Evolutionary conservation across 1,140 invertebrate genomes (phyloP).

Genomic region (Hirudo medicinalis): DNA sequence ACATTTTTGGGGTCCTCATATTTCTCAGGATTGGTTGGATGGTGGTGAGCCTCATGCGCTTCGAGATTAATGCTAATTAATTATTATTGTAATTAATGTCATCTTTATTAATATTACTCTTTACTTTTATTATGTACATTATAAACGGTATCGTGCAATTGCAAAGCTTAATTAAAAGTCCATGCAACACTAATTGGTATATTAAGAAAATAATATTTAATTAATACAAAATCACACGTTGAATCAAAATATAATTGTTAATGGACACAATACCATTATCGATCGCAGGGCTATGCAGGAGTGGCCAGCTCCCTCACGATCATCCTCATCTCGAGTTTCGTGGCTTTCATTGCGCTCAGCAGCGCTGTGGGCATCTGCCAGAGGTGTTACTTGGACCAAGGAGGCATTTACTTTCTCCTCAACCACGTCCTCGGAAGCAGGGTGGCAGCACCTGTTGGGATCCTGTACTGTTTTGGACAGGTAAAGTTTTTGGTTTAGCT

Average conservation of each 20-base stretch:
- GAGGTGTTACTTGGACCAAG: conserved; percentile 72
- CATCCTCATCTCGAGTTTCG: conserved; percentile 70
- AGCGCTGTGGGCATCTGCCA: conserved; percentile 91
- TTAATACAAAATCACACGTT: too few species aligned
- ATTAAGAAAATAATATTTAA: too few species aligned
- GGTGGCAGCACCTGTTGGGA: conserved; percentile 74
- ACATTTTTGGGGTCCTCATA: conserved; percentile 92
- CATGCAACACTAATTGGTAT: too few species aligned
- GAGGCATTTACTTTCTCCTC: conserved; percentile 85
- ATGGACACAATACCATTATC: neutral
- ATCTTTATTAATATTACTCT: conserved; percentile 5
- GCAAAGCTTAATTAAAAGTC: too few species aligned
- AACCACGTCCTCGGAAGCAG: conserved; percentile 82
- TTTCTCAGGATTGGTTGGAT: conserved; percentile 92
- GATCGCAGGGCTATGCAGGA: conserved; percentile 60
- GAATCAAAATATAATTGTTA: too few species aligned
- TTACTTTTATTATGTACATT: neutral
- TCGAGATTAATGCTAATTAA: neutral
- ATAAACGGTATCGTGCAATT: too few species aligned
- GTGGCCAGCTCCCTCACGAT: conserved; percentile 72
- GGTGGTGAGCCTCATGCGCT: conserved; percentile 48
- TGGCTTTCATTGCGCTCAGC: conserved; percentile 74
- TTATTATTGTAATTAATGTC: neutral
- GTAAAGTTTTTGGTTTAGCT: conserved; percentile 24
- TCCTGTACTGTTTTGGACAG: conserved; percentile 90